A percentile compares a stretch with the other conserved stretches of the same genome.
Conservation (phyloP, 2,888 invertebrate species). For the Drosophila mettleri region DNA sequence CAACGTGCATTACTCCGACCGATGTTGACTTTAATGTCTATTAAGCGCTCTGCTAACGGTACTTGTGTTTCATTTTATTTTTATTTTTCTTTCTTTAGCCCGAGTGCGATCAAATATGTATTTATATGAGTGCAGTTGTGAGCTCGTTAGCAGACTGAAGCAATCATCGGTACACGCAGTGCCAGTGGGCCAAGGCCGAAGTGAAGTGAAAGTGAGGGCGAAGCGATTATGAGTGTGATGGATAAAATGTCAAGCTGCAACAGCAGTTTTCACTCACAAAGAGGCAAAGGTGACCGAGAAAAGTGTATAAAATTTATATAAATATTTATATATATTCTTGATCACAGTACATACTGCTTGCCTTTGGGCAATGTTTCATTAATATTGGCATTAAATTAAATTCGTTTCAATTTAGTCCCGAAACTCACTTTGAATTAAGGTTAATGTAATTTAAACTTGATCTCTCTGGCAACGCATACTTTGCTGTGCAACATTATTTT, state of each 20-base stretch:
- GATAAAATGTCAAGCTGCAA: conserved; percentile 29
- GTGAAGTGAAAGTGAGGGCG: neutral
- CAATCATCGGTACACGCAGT: neutral
- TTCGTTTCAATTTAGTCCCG: neutral
- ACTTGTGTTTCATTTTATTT: no score
- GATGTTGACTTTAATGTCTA: conserved; percentile 35
- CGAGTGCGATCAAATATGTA: neutral
- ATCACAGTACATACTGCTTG: no score
- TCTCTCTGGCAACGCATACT: neutral
- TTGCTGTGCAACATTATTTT: neutral
- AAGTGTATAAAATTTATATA: no score
- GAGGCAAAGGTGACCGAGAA: neutral
- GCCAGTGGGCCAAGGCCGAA: conserved; percentile 1
- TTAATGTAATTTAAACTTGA: neutral
- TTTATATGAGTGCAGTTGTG: conserved; percentile 35
- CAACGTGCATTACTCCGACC: conserved; percentile 56
- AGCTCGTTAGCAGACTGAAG: conserved; percentile 55
- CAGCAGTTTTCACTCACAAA: conserved; percentile 34
- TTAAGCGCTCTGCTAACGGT: conserved; percentile 11
- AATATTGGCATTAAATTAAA: neutral
- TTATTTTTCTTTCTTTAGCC: neutral
- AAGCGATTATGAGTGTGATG: conserved; percentile 22
- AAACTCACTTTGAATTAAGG: neutral
- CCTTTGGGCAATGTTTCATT: neutral
- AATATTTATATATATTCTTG: neutral